These are phyloP conservation scores for Melanerpes formicivorus DNA, from an alignment of 2,113 vertebrate species.

Conservation along the genomic window DNA sequence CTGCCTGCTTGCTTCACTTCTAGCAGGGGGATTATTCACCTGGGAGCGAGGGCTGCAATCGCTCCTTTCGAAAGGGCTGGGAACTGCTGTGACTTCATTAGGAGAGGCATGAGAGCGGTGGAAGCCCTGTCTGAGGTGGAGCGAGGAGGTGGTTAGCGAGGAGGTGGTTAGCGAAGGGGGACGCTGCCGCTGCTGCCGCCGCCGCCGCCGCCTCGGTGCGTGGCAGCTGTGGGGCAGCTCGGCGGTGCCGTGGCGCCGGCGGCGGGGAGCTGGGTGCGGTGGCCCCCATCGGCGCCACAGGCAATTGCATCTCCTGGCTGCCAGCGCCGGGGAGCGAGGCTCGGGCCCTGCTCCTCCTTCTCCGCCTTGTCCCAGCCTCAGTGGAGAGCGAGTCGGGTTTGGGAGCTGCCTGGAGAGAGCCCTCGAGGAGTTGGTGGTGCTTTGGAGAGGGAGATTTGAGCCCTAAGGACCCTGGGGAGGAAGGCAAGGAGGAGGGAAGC, in stretches of 20 bases:
- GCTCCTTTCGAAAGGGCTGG: not conserved
- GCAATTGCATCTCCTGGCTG: not conserved
- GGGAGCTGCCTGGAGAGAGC: not conserved
- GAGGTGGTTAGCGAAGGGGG: not conserved
- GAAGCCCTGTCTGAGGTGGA: not conserved
- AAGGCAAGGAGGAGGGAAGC: not conserved
- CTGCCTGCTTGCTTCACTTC: not conserved
- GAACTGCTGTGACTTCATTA: not conserved
- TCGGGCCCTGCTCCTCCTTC: not conserved
- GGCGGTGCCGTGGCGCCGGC: fast-evolving
- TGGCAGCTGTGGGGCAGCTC: not conserved
- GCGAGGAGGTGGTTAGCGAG: not conserved
- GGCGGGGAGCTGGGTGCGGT: not conserved
- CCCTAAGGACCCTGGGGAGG: not conserved
- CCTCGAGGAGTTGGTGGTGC: not conserved
- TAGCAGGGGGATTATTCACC: not conserved
- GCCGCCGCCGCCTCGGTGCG: fast-evolving
- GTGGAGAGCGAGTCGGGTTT: not conserved
- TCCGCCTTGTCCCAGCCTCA: not conserved
- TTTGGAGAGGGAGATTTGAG: not conserved
- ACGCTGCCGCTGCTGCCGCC: not conserved
- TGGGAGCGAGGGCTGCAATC: not conserved
- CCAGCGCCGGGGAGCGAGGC: not conserved
- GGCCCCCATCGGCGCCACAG: not conserved
- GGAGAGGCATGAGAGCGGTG: not conserved